Conservation (phyloP, 2,888 invertebrate species). For the Zeuzera pyrina region DNA sequence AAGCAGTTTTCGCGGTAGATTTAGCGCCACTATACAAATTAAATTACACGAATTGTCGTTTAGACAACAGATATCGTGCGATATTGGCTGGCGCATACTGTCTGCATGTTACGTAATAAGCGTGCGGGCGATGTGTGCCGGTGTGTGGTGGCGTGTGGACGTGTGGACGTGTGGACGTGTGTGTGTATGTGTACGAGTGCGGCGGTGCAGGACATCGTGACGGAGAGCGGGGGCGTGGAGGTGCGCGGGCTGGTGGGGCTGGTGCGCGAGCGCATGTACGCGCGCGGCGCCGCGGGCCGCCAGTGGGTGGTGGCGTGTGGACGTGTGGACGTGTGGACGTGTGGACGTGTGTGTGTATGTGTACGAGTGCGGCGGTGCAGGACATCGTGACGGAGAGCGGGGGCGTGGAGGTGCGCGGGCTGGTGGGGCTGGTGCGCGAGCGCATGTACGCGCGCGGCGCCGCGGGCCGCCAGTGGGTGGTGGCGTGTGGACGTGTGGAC, state of each 20-base stretch:
- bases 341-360: no score
- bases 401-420: constrained; percentile 89
- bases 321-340: no score
- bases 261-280: constrained; percentile 88
- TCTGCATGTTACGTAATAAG: no score
- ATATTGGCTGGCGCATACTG: no score
- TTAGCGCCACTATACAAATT: no score
- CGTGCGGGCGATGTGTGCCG: no score
- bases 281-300: constrained; percentile 90
- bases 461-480: constrained; percentile 93
- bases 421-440: constrained; percentile 89
- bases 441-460: constrained; percentile 93
- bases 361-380: constrained; percentile 73
- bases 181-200: no score
- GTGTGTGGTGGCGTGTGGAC: no score
- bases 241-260: constrained; percentile 92
- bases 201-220: constrained; percentile 98
- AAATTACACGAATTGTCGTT: no score
- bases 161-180: no score
- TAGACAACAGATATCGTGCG: no score
- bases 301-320: constrained; percentile 99
- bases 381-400: constrained; percentile 97
- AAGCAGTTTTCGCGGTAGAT: no score
- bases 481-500: constrained; percentile 84
- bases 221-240: constrained; percentile 92